phyloP scores from a whole-genome alignment of 2,113 vertebrate genomes.

The Dicaeum eximium region DNA sequence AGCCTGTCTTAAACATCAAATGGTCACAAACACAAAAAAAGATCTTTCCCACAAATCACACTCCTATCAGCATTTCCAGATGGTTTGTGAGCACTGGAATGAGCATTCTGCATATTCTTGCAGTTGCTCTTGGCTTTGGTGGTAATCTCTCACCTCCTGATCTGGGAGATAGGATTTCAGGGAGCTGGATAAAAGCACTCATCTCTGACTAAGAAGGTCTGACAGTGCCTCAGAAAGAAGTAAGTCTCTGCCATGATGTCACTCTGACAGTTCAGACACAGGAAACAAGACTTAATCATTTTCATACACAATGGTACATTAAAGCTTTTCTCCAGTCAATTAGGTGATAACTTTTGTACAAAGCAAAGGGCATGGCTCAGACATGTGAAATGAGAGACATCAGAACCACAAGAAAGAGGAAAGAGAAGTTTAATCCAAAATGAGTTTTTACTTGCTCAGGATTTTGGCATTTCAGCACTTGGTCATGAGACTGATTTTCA shows the following conservation, averaged over 20 bases:
- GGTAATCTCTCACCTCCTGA: not conserved
- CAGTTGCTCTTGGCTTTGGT: not conserved
- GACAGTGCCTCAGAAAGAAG: not conserved
- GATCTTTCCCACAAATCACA: not conserved
- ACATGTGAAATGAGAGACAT: not conserved
- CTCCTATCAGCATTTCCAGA: not conserved
- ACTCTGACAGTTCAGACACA: not conserved
- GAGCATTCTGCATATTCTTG: not conserved
- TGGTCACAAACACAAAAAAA: not conserved
- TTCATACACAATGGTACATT: not conserved
- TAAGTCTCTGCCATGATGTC: not conserved
- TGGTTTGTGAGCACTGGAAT: not conserved
- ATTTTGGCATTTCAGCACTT: not conserved
- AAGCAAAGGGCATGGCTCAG: not conserved
- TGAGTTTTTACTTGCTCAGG: conserved; percentile 1
- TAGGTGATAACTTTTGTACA: not conserved
- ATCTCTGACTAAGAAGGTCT: not conserved
- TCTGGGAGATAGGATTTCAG: not conserved
- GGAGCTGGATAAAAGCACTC: not conserved
- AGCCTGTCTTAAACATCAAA: not conserved
- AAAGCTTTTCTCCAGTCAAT: not conserved
- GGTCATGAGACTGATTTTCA: not conserved
- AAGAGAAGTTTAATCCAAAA: not conserved
- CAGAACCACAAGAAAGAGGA: conserved; percentile 1
- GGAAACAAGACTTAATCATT: not conserved